Percentiles rank a stretch among this genome's conserved stretches.
Evolutionary conservation across 2,113 vertebrate genomes (phyloP).

Genomic region (Dasyornis broadbenti): DNA sequence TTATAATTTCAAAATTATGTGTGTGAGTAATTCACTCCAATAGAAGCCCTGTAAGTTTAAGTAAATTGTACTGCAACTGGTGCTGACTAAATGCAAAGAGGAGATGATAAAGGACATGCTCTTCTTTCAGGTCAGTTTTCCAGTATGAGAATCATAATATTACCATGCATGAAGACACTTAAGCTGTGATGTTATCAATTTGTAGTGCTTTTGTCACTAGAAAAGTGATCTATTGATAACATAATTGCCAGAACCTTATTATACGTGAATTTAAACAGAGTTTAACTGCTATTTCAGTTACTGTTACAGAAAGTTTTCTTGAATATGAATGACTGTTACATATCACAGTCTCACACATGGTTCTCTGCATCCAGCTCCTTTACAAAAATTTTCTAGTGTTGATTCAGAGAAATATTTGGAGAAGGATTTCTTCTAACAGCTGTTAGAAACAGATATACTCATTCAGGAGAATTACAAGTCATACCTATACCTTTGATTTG

Average conservation of each 20-base stretch:
- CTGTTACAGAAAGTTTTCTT: background rate
- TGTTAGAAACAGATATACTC: background rate
- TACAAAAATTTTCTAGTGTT: background rate
- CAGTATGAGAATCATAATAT: background rate
- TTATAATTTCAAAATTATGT: background rate
- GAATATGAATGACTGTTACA: background rate
- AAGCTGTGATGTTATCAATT: background rate
- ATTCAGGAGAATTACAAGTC: rapidly evolving
- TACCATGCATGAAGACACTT: background rate
- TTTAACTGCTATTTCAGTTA: background rate
- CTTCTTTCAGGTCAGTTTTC: background rate
- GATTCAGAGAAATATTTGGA: background rate
- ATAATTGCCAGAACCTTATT: background rate
- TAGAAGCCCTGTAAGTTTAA: background rate
- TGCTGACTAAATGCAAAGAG: background rate
- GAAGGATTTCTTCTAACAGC: background rate
- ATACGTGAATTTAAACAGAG: background rate
- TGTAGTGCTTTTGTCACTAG: background rate
- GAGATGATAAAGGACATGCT: background rate
- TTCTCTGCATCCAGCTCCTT: background rate
- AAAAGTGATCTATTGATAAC: background rate
- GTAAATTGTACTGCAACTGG: background rate
- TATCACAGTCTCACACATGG: background rate
- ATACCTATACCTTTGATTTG: background rate
- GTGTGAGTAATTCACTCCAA: background rate